Conservation (phyloP, 2,797 vertebrate genomes). For the Darevskia nairensis region DNA sequence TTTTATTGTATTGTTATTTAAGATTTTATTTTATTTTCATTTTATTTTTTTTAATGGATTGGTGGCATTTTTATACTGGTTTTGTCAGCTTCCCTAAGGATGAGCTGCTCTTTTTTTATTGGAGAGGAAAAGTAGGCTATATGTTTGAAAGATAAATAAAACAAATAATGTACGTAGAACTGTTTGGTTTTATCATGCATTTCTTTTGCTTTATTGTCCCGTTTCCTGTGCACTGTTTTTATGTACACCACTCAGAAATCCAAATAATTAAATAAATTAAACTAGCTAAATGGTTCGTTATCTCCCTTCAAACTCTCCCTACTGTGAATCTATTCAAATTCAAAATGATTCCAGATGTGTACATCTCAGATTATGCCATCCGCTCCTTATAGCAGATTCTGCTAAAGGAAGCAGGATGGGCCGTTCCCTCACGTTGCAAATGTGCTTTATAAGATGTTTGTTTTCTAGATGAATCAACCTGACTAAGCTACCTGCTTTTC, state of each 20-base stretch:
- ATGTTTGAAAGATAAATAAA: neutral
- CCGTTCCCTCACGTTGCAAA: neutral
- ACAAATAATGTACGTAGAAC: neutral
- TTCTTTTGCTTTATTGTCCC: too few relatives aligned
- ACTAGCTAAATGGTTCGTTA: neutral
- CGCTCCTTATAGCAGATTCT: neutral
- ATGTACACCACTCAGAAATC: too few relatives aligned
- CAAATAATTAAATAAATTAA: too few relatives aligned
- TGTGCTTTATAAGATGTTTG: neutral
- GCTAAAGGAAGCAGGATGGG: neutral
- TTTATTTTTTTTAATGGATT: neutral
- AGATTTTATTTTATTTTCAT: neutral
- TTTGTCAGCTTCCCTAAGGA: neutral
- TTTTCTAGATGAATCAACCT: neutral
- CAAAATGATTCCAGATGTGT: neutral
- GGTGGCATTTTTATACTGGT: neutral
- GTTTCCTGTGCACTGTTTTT: too few relatives aligned
- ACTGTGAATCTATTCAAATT: neutral
- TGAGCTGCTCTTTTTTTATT: too few relatives aligned
- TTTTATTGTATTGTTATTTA: neutral
- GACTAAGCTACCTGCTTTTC: neutral
- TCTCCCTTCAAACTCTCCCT: neutral
- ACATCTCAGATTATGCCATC: neutral
- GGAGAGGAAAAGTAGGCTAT: neutral
- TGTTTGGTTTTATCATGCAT: too few relatives aligned